Conservation (phyloP, 2,888 invertebrate species). For the Zaprionus lineosus region DNA sequence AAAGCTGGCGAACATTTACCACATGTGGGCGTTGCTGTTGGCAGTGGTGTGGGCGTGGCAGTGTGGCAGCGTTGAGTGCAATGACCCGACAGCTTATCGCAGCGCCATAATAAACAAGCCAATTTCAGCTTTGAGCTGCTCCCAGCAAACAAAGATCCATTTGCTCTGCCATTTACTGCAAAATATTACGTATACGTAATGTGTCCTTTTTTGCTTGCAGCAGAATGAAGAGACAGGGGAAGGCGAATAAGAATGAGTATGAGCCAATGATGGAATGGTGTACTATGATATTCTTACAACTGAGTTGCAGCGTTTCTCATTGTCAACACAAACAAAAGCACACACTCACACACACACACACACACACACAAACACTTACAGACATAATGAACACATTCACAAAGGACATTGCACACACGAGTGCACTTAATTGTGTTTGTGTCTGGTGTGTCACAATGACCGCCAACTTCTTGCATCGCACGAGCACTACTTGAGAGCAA, state of each 20-base stretch:
- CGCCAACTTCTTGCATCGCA: constrained; percentile 23
- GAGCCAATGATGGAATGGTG: constrained; percentile 32
- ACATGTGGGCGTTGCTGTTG: constrained; percentile 6
- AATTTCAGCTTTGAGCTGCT: constrained; percentile 49
- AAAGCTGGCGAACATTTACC: constrained; percentile 13
- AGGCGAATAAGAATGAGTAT: no score
- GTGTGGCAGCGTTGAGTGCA: constrained; percentile 32
- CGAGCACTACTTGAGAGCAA: constrained; percentile 26
- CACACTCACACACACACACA: neutral
- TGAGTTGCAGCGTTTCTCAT: constrained; percentile 48
- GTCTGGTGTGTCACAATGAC: constrained; percentile 44
- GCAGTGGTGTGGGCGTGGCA: neutral
- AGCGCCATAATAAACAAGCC: constrained; percentile 62
- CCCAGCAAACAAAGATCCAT: constrained; percentile 66
- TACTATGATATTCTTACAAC: constrained; percentile 40
- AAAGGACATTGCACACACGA: constrained; percentile 52
- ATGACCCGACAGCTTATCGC: constrained; percentile 55
- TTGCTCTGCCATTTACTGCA: constrained; percentile 54
- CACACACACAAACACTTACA: constrained; percentile 5
- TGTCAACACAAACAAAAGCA: constrained; percentile 13
- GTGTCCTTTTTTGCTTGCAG: constrained; percentile 19
- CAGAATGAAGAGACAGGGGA: no score
- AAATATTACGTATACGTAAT: constrained; percentile 65
- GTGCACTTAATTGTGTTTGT: constrained; percentile 62
- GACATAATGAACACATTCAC: constrained; percentile 23